Base-by-base conservation (phyloP, 2,113 vertebrate genomes). In the Chaetura pelagica region DNA sequence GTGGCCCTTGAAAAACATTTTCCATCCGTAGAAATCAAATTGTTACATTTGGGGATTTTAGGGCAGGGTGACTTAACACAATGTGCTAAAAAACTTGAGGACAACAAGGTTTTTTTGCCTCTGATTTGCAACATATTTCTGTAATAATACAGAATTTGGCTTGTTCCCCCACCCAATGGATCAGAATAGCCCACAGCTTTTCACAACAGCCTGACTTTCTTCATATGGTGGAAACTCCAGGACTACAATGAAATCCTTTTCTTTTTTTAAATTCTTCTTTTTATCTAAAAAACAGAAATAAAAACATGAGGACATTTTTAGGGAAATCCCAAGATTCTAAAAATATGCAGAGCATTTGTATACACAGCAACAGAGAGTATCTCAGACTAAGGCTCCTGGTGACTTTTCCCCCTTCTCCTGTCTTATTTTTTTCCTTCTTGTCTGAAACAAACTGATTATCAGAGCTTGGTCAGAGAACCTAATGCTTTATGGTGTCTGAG, bases 371-470 rank as follows among this genome's bases (percentile, higher is more conserved):
- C 55, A 44, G 52, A 81, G 64, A 30, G 8, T 64, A 61, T 83
- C 78, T 66, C 32, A 88, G 78, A 46, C 57, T 64, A 64, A 94
- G 71, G 58, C 38, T 51, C 73, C 96, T 91, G 69, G 62, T 20
- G 21, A 62, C 67, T 86, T 64, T 48, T 29, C 74, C 23, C 29
- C 15, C 40, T 81, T 91, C 83, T 81, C 34, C 55, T 30, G 11
- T 71, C 29, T 46, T 48, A 51, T 75, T 94, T 84, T 92, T 81
- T 48, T 15, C 46, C 27, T 74, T 74, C 54, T 87, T 13, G 7
- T 87, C 94, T 90, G 83, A 94, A 93, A 88, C 75, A 95, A 96
- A 92, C 69, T 89, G 93, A 93, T 90, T 95, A 81, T 75, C 88
- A 69, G 87, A 74, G 89, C 87, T 82, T 5, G 4, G 74, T 48